A percentile compares a stretch with the other conserved stretches of the same genome.
Evolutionary conservation across 2,797 vertebrate genomes (phyloP).

Genomic region (Cryptoblepharus egeriae): DNA sequence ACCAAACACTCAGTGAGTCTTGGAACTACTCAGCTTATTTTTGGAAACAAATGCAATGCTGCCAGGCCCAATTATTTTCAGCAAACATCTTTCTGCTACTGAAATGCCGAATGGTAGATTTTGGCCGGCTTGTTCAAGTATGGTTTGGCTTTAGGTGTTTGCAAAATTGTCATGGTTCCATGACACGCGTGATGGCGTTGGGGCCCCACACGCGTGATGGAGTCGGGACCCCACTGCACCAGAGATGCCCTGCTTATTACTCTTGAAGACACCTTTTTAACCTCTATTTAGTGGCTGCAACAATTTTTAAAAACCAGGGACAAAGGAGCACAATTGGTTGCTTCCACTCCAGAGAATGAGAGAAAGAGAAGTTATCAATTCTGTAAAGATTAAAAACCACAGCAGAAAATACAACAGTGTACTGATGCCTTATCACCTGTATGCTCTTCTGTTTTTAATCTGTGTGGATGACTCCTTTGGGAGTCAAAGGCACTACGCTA

Average conservation of each 20-base stretch:
- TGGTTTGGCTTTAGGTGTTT: constrained; percentile 53
- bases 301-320: constrained; percentile 27
- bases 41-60: constrained; percentile 69
- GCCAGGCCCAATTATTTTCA: constrained; percentile 82
- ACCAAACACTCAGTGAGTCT: constrained; percentile 60
- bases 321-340: constrained; percentile 29
- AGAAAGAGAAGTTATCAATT: constrained; percentile 34
- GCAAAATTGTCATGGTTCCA: constrained; percentile 50
- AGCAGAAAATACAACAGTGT: constrained; percentile 27
- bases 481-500: neutral
- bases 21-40: constrained; percentile 65
- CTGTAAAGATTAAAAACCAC: constrained; percentile 27
- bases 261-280: constrained; percentile 35
- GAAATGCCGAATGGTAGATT: constrained; percentile 72
- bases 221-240: neutral
- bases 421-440: constrained; percentile 9
- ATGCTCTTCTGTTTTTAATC: constrained; percentile 37
- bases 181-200: constrained; percentile 12
- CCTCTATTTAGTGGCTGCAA: constrained; percentile 20
- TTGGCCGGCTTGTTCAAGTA: constrained; percentile 58
- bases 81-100: constrained; percentile 75
- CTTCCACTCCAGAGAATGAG: constrained; percentile 29
- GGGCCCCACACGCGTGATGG: constrained; percentile 20
- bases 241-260: constrained; percentile 18
- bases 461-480: constrained; percentile 21